Percentiles rank a stretch among this genome's conserved stretches.
Evolutionary conservation across 2,888 invertebrate genomes (phyloP).

Genomic region (Aquatica leii): DNA sequence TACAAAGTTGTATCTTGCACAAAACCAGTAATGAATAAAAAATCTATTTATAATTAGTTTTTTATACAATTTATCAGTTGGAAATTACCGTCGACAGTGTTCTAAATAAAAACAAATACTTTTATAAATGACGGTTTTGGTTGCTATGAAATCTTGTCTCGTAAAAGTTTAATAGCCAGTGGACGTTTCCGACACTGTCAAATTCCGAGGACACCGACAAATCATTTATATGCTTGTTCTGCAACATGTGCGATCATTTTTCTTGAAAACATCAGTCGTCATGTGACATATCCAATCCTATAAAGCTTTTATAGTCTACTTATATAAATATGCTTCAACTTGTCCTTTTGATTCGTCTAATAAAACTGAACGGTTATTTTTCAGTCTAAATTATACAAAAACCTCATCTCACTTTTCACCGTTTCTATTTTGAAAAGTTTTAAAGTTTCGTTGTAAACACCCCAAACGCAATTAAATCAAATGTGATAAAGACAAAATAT

Average conservation of each 20-base stretch:
- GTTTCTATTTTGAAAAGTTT: constrained; percentile 15
- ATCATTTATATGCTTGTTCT: constrained; percentile 32
- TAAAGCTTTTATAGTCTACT: constrained; percentile 25
- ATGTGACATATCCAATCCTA: constrained; percentile 22
- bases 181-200: constrained; percentile 19
- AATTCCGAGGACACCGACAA: constrained; percentile 20
- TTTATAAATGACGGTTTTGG: constrained; percentile 1
- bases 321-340: constrained; percentile 23
- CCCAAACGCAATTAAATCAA: not conserved
- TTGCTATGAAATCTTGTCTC: constrained; percentile 16
- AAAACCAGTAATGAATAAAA: not conserved
- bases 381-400: constrained; percentile 14
- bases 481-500: constrained; percentile 1
- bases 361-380: constrained; percentile 17
- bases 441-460: no score
- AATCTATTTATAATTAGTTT: not conserved
- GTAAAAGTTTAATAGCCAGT: constrained; percentile 22
- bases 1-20: no score
- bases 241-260: constrained; percentile 26
- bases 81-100: not conserved
- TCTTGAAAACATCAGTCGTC: constrained; percentile 29
- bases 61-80: not conserved
- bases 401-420: constrained; percentile 20
- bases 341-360: constrained; percentile 15
- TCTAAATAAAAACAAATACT: constrained; percentile 8